Conservation (phyloP, 2,797 vertebrate genomes). For the Tragopan temminckii region DNA sequence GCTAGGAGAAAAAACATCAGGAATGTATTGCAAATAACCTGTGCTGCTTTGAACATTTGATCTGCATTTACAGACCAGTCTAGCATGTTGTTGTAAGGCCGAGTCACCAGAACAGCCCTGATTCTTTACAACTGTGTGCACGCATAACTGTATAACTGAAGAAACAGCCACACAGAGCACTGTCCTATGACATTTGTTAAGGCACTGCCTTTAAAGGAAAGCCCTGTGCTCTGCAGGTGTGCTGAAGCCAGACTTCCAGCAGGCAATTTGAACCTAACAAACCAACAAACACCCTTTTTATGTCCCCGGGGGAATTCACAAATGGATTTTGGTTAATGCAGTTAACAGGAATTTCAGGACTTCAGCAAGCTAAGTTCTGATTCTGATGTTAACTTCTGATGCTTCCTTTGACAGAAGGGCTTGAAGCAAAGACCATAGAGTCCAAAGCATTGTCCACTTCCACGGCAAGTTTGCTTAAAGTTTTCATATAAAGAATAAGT, state of each 20-base stretch:
- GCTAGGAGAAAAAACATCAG: fast-evolving
- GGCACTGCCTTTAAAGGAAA: neutral
- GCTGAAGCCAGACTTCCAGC: neutral
- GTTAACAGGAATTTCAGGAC: neutral
- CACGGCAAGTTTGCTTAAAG: neutral
- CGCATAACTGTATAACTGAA: neutral
- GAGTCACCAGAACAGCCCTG: neutral
- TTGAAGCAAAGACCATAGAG: neutral
- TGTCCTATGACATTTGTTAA: neutral
- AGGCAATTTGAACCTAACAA: neutral
- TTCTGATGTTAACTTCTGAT: neutral
- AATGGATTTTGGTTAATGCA: neutral
- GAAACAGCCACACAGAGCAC: neutral
- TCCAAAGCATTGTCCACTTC: neutral
- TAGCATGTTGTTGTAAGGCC: fast-evolving
- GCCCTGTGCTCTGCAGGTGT: neutral
- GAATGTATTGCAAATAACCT: fast-evolving
- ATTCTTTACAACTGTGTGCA: neutral
- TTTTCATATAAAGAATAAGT: neutral
- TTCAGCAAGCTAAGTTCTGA: neutral
- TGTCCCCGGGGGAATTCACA: neutral
- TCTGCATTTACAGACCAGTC: neutral
- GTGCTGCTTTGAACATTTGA: neutral
- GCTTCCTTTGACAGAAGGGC: neutral
- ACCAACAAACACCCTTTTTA: neutral